phyloP scores from a whole-genome alignment of 1,140 invertebrate genomes.

The Macrotrachela quadricornifera region DNA sequence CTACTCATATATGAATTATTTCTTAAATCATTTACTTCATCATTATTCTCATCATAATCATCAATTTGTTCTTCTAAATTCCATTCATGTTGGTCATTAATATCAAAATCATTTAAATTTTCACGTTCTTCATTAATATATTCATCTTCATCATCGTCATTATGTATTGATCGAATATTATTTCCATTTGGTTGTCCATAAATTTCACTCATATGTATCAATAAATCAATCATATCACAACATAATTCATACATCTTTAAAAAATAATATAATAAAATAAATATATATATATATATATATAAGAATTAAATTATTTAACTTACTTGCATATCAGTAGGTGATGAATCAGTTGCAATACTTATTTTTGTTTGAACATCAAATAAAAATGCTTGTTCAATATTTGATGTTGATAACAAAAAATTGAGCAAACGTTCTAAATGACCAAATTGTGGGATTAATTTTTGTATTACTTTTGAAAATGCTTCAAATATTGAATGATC shows the following conservation, averaged over 20 bases:
- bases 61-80: no score
- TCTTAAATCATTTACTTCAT: no score
- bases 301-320: no score
- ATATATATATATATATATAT: not conserved
- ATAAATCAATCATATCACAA: slow-evolving; percentile 6
- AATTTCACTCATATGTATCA: not conserved
- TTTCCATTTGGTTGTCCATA: not conserved
- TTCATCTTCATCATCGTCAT: no score
- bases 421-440: slow-evolving; percentile 94
- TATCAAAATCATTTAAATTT: no score
- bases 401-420: slow-evolving; percentile 21
- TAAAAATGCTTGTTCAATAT: slow-evolving; percentile 89
- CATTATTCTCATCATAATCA: no score
- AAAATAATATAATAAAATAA: no score
- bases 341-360: slow-evolving; percentile 65
- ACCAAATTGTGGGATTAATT: slow-evolving; percentile 85
- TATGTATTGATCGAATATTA: no score
- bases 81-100: no score
- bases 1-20: no score
- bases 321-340: no score
- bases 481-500: slow-evolving; percentile 99
- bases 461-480: slow-evolving; percentile 98
- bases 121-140: no score
- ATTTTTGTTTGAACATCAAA: slow-evolving; percentile 98
- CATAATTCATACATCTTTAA: slow-evolving; percentile 7